Evolutionary conservation across 2,888 invertebrate genomes (phyloP), one percentile per base, ranked within the genome.

Genomic region (Carterocephalus palaemon): DNA sequence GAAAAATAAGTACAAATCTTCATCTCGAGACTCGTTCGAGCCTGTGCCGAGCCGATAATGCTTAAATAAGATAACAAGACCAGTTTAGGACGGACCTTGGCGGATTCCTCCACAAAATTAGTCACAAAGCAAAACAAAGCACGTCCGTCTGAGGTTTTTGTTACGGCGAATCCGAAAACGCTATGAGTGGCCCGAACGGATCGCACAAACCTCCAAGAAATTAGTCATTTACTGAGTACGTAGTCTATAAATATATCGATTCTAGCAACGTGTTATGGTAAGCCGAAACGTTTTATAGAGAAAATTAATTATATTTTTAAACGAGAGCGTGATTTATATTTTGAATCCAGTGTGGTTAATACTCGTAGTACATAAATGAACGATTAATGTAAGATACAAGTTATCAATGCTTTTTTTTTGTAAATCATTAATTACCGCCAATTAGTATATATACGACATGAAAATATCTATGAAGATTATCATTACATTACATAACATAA

Each of bases 131-230:
- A 29, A 36, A 41, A 46, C 46, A 19, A 46, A 20, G 7, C 38
- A 49, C 42, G 46, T 46, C 42, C 38, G 41, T 20, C 22, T 45
- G 49, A 36, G 46, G 49, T 37, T 46, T 43, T 41, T 31, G 23
- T 49, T 49, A 46, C 49, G 34, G 24, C 31, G 34, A 46, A 49
- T 32, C 23, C 19, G 41, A 49, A 38, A 42, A 39, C 46, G 12
- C 34, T 23, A 31, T 37, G 36, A 37, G 26, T 38, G 12, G 38
- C 13, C 10, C 19, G n/a, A n/a, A n/a, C 37, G 10, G 24, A 26
- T 33, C 24, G 26, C 26, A 41, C 13, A n/a, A 26, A 20, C n/a
- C 12, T 23, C 32, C 5, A 28, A 28, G 8, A 42, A 32, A 20
- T 34, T 42, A 34, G 7, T 34, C 26, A 34, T 33, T 24, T 10